These are phyloP conservation scores for Laticauda colubrina DNA, from an alignment of 2,113 vertebrate species.

Conservation along the genomic window DNA sequence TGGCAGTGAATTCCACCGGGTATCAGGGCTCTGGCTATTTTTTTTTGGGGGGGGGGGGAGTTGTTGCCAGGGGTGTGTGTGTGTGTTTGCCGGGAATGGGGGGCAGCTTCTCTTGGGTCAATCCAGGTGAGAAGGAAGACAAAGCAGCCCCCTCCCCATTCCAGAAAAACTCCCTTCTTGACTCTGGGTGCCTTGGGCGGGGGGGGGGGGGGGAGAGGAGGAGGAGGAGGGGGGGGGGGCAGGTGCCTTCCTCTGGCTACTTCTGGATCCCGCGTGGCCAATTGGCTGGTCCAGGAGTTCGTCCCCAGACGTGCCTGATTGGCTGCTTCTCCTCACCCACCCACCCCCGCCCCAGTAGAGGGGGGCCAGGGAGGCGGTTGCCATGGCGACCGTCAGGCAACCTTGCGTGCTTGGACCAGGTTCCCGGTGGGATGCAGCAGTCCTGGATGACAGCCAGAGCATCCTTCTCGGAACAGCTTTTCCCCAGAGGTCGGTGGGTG, in stretches of 20 bases:
- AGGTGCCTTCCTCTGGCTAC: no score
- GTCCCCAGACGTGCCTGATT: neutral
- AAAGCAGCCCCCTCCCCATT: neutral
- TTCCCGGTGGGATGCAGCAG: neutral
- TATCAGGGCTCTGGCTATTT: neutral
- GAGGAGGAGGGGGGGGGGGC: no score
- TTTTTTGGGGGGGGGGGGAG: no score
- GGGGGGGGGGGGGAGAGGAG: no score
- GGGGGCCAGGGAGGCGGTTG: constrained; percentile 1
- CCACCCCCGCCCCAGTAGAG: no score
- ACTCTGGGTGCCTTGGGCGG: no score
- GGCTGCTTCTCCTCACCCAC: neutral
- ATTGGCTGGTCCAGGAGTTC: no score
- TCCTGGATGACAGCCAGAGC: neutral
- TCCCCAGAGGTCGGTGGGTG: no score
- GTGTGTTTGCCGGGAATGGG: neutral
- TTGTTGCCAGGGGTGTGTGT: no score
- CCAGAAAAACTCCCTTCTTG: no score
- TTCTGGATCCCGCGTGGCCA: neutral
- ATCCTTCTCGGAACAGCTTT: neutral
- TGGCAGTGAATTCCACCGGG: neutral
- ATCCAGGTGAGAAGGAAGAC: neutral
- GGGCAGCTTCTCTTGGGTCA: neutral
- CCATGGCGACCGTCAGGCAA: neutral
- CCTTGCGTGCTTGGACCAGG: neutral